These are phyloP conservation scores for Pseudomyrmex pallidus DNA, from an alignment of 1,140 invertebrate species.

Conservation along the genomic window DNA sequence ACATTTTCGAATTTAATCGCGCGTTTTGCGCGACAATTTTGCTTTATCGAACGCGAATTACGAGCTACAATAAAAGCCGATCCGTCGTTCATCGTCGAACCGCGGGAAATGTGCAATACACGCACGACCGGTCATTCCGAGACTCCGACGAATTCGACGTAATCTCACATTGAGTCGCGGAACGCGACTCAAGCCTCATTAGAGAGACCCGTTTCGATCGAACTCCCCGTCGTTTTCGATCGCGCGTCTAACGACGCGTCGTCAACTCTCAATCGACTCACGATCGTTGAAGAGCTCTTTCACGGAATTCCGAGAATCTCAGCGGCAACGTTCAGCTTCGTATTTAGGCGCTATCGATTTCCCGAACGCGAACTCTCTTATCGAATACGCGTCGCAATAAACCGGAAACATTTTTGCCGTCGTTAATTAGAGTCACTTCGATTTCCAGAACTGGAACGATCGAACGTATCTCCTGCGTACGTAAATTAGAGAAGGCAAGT, in stretches of 20 bases:
- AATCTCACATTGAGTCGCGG: not conserved
- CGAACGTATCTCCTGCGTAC: not conserved
- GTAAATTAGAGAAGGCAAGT: constrained; percentile 29
- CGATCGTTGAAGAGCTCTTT: constrained; percentile 7
- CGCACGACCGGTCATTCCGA: too few species aligned
- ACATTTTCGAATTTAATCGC: too few species aligned
- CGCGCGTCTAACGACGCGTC: not conserved
- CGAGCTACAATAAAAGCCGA: too few species aligned
- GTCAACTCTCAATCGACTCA: constrained; percentile 35
- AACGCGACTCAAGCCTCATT: constrained; percentile 2
- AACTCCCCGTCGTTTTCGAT: constrained; percentile 14
- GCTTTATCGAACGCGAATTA: too few species aligned
- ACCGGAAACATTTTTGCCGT: not conserved
- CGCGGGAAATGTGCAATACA: too few species aligned
- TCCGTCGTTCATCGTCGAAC: too few species aligned
- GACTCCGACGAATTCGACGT: constrained; percentile 37
- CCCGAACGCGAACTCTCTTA: not conserved
- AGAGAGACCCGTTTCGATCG: not conserved
- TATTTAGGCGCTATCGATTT: not conserved
- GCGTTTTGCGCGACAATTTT: too few species aligned
- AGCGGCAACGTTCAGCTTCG: not conserved
- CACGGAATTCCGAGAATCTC: not conserved
- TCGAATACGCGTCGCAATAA: not conserved
- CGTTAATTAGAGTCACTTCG: constrained; percentile 24
- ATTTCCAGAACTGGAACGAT: not conserved